Conservation (phyloP, 1,140 invertebrate species). For the Dendroctonus valens region DNA sequence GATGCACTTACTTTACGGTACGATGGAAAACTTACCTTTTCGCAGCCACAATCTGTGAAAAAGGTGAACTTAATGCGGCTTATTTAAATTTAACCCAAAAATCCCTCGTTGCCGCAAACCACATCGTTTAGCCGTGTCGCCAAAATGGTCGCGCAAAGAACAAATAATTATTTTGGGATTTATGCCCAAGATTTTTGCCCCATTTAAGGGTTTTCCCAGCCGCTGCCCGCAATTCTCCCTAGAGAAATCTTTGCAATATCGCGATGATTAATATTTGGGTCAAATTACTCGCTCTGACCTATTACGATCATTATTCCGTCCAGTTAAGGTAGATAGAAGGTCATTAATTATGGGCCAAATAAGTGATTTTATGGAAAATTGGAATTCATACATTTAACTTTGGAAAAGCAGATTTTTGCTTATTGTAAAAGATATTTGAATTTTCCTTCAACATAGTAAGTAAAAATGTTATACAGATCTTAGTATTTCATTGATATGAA, state of each 20-base stretch:
- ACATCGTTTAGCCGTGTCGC: constrained; percentile 9
- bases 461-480: too few relatives aligned
- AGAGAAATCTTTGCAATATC: constrained; percentile 28
- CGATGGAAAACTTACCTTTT: too few relatives aligned
- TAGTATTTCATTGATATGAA: too few relatives aligned
- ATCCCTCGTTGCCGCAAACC: constrained; percentile 7
- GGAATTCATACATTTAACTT: too few relatives aligned
- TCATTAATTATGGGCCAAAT: constrained; percentile 23
- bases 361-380: constrained; percentile 29
- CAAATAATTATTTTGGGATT: constrained; percentile 28
- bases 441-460: too few relatives aligned
- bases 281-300: constrained; percentile 33
- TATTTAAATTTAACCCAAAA: constrained; percentile 5
- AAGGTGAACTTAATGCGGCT: constrained; percentile 7
- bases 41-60: neutral
- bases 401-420: too few relatives aligned
- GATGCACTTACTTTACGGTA: too few relatives aligned
- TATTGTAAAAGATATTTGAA: too few relatives aligned
- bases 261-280: constrained; percentile 35
- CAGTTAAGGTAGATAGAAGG: constrained; percentile 22
- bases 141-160: constrained; percentile 10
- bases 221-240: constrained; percentile 9
- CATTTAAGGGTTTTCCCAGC: constrained; percentile 15
- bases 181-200: constrained; percentile 27
- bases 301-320: constrained; percentile 32